A percentile compares a stretch with the other conserved stretches of the same genome.
Evolutionary conservation across 2,888 invertebrate species (phyloP).

Genomic region (Cacoxenus indagator): DNA sequence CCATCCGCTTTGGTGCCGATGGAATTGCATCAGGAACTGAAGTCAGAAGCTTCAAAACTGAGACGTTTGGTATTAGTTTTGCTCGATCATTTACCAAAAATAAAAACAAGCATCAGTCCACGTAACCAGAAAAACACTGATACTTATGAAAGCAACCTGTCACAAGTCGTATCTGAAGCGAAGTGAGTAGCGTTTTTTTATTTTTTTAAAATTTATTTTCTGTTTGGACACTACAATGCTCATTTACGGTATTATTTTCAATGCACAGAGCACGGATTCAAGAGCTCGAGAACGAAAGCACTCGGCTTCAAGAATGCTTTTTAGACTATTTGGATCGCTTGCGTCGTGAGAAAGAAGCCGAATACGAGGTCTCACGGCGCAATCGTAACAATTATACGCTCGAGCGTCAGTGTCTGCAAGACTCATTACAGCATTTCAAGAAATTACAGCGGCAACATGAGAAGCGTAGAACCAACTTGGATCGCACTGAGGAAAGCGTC

Average conservation of each 20-base stretch:
- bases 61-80: background rate
- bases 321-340: constrained; percentile 49
- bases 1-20: background rate
- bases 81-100: constrained; percentile 8
- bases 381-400: constrained; percentile 39
- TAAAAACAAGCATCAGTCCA: constrained; percentile 5
- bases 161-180: constrained; percentile 42
- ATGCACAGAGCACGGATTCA: constrained; percentile 65
- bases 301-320: constrained; percentile 65
- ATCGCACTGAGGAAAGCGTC: background rate
- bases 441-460: constrained; percentile 32
- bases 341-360: background rate
- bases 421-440: constrained; percentile 32
- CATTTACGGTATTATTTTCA: background rate
- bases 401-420: constrained; percentile 41
- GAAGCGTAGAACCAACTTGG: background rate
- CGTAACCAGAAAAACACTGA: background rate
- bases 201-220: too few relatives aligned
- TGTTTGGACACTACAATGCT: background rate
- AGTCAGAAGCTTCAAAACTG: background rate
- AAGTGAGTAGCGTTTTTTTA: constrained; percentile 41
- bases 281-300: constrained; percentile 67
- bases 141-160: background rate
- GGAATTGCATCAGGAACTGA: constrained; percentile 1
- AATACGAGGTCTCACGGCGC: constrained; percentile 6